phyloP scores from a whole-genome alignment of 2,797 vertebrate genomes.

The Mastacembelus armatus region DNA sequence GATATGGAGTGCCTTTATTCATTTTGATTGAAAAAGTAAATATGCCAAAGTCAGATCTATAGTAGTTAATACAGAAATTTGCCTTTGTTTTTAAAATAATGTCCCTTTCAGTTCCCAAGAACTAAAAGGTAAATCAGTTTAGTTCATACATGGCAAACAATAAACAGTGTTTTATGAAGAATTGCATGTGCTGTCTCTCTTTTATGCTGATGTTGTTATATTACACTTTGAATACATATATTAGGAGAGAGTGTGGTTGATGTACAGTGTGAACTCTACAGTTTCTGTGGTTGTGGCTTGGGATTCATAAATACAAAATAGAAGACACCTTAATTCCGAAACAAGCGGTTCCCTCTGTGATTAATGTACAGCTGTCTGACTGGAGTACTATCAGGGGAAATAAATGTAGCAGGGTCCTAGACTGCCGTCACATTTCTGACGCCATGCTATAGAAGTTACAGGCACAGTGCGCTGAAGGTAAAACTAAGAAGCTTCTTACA shows the following conservation, averaged over 20 bases:
- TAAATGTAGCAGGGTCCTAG: constrained; percentile 12
- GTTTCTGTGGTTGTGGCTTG: constrained; percentile 2
- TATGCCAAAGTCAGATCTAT: constrained; percentile 28
- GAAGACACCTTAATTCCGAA: constrained; percentile 35
- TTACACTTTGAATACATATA: constrained; percentile 46
- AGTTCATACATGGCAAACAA: constrained; percentile 18
- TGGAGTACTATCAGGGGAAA: constrained; percentile 47
- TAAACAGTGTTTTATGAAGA: constrained; percentile 34
- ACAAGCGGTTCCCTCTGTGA: constrained; percentile 33
- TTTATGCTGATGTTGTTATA: constrained; percentile 34
- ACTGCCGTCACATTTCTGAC: constrained; percentile 19
- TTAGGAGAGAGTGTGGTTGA: background rate
- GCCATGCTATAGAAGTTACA: constrained; percentile 10
- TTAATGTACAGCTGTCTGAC: constrained; percentile 30
- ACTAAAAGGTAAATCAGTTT: constrained; percentile 22
- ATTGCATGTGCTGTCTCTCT: constrained; percentile 22
- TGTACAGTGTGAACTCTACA: constrained; percentile 8
- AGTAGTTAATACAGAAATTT: background rate
- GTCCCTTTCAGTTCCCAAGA: background rate
- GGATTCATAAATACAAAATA: constrained; percentile 51
- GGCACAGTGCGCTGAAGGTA: background rate
- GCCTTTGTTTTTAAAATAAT: constrained; percentile 5
- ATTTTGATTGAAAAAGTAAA: constrained; percentile 21
- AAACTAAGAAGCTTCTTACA: background rate
- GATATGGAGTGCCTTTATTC: constrained; percentile 36